Conservation (phyloP, 2,888 invertebrate genomes). For the Temnothorax rugatulus region DNA sequence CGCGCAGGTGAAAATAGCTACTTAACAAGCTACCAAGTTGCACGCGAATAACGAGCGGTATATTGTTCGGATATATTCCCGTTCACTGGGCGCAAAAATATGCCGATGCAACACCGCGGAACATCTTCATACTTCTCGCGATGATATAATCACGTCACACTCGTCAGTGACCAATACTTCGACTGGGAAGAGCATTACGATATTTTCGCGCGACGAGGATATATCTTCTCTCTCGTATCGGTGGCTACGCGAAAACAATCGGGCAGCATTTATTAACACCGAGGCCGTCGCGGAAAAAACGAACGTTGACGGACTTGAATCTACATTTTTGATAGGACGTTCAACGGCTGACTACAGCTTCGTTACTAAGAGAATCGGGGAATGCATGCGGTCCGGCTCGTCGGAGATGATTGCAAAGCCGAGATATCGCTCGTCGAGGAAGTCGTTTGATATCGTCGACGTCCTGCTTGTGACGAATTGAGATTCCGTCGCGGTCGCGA, state of each 20-base stretch:
- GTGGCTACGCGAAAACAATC: not conserved
- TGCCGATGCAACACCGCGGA: not conserved
- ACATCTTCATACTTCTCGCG: not conserved
- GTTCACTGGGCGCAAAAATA: constrained; percentile 8
- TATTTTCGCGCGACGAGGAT: not conserved
- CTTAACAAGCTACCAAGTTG: constrained; percentile 74
- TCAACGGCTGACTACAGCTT: constrained; percentile 66
- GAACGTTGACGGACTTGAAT: constrained; percentile 12
- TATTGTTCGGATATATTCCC: not conserved
- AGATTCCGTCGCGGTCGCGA: constrained; percentile 56
- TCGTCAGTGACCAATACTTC: not conserved
- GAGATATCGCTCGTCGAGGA: constrained; percentile 84
- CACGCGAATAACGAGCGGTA: constrained; percentile 23
- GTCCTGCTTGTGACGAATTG: constrained; percentile 82
- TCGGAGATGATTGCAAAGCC: constrained; percentile 64
- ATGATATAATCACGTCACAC: not conserved
- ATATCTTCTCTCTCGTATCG: not conserved
- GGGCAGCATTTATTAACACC: constrained; percentile 5
- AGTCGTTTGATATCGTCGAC: constrained; percentile 84
- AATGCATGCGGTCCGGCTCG: constrained; percentile 70
- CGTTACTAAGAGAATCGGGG: constrained; percentile 74
- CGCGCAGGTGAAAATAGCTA: constrained; percentile 66
- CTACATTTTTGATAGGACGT: constrained; percentile 66
- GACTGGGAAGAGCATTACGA: not conserved
- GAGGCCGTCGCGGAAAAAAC: not conserved